Conservation (phyloP, 2,797 vertebrate species). For the Dendrocincla fuliginosa region DNA sequence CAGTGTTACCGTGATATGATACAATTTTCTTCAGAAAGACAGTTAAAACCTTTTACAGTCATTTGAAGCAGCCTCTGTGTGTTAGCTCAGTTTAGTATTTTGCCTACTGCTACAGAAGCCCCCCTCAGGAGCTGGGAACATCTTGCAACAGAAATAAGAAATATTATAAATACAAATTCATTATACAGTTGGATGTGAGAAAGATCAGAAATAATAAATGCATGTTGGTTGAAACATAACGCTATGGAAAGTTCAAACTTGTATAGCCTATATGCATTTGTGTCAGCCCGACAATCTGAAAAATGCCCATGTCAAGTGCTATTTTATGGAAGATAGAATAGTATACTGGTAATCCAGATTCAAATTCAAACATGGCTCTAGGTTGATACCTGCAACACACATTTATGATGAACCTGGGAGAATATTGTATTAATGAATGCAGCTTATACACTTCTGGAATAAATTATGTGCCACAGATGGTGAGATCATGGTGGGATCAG, state of each 20-base stretch:
- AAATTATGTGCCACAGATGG: background rate
- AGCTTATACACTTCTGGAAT: background rate
- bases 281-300: background rate
- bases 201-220: background rate
- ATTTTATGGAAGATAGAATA: background rate
- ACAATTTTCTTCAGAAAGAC: background rate
- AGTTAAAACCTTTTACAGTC: background rate
- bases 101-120: background rate
- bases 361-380: background rate
- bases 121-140: background rate
- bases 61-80: background rate
- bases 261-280: background rate
- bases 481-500: conserved; percentile 1
- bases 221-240: background rate
- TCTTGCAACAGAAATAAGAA: background rate
- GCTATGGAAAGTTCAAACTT: background rate
- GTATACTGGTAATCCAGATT: background rate
- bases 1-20: background rate
- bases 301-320: background rate
- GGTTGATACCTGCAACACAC: background rate
- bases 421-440: conserved; percentile 1
- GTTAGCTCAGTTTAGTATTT: background rate
- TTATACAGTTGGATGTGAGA: background rate
- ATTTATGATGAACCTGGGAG: background rate
- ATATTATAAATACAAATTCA: background rate